A percentile compares a stretch with the other conserved stretches of the same genome.
Evolutionary conservation across 2,888 invertebrate genomes (phyloP).

Genomic region (Clistopyga incitator): DNA sequence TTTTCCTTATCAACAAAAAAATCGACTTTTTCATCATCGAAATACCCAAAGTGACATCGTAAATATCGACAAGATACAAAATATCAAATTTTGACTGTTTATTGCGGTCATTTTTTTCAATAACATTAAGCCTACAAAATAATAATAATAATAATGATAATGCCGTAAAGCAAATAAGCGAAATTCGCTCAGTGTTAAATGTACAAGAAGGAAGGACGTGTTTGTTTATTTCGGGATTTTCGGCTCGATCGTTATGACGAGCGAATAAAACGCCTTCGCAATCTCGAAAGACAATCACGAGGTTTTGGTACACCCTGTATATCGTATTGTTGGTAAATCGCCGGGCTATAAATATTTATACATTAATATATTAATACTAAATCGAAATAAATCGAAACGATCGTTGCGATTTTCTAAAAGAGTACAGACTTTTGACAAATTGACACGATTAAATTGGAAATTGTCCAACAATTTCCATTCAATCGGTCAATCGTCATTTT

Average conservation of each 20-base stretch:
- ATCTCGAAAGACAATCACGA: neutral
- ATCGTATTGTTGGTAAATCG: constrained; percentile 13
- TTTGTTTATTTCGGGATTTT: neutral
- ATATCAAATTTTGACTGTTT: neutral
- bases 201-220: neutral
- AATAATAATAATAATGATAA: constrained; percentile 29
- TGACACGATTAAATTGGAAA: neutral
- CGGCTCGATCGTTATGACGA: neutral
- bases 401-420: neutral
- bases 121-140: neutral
- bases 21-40: no score
- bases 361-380: neutral
- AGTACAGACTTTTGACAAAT: neutral
- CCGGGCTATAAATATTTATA: constrained; percentile 12
- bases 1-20: no score
- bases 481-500: neutral
- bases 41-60: no score
- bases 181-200: neutral
- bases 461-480: neutral
- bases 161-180: constrained; percentile 28
- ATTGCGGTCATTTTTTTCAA: neutral
- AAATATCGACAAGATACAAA: no score
- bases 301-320: constrained; percentile 2
- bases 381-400: constrained; percentile 1
- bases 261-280: neutral